phyloP scores from a whole-genome alignment of 2,113 vertebrate genomes.

The Polypterus senegalus region DNA sequence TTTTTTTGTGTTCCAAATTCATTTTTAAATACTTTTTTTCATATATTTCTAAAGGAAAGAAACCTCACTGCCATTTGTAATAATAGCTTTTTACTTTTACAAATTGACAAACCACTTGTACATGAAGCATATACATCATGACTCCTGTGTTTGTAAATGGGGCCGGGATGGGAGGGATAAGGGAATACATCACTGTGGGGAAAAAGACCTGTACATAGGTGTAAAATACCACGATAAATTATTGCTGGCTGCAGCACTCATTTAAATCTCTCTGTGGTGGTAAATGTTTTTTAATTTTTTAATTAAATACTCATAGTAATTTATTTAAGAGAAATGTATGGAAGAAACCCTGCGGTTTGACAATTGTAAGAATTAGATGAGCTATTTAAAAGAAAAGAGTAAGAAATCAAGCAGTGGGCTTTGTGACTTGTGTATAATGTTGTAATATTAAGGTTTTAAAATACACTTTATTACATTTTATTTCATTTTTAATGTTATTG shows the following conservation, averaged over 20 bases:
- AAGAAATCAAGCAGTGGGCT: slow-evolving; percentile 48
- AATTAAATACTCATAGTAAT: slow-evolving; percentile 63
- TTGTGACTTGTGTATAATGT: slow-evolving; percentile 52
- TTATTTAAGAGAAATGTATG: slow-evolving; percentile 57
- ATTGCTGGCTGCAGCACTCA: slow-evolving; percentile 59
- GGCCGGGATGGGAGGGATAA: slow-evolving; percentile 34
- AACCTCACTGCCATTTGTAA: slow-evolving; percentile 87
- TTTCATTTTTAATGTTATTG: slow-evolving; percentile 34
- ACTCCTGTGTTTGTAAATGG: not conserved
- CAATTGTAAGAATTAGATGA: slow-evolving; percentile 42
- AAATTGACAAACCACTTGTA: slow-evolving; percentile 68
- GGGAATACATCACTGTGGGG: slow-evolving; percentile 19
- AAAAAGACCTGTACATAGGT: slow-evolving; percentile 57
- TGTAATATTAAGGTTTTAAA: slow-evolving; percentile 43
- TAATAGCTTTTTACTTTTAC: slow-evolving; percentile 72
- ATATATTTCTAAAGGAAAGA: slow-evolving; percentile 58
- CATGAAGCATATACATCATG: slow-evolving; percentile 34
- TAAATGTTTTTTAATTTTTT: slow-evolving; percentile 49
- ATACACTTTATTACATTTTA: slow-evolving; percentile 35
- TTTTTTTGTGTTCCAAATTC: slow-evolving; percentile 1
- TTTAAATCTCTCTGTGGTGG: slow-evolving; percentile 47
- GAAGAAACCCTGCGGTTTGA: slow-evolving; percentile 44
- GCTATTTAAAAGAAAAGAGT: slow-evolving; percentile 21
- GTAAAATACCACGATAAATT: slow-evolving; percentile 65
- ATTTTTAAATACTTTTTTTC: slow-evolving; percentile 33